phyloP scores from a whole-genome alignment of 2,888 invertebrate species.

The Diarsia dahlii region DNA sequence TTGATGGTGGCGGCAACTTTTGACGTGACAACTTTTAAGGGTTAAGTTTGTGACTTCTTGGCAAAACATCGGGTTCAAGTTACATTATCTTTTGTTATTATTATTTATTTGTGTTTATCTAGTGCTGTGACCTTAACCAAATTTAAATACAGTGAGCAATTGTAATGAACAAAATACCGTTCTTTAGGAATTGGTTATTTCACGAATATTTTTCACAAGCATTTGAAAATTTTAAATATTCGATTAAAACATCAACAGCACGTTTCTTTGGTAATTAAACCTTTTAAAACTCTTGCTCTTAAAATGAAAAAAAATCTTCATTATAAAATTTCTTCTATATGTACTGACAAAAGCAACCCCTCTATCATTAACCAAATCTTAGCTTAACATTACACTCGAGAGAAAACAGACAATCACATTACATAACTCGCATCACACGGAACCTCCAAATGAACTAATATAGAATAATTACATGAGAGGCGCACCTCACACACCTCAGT shows the following conservation, averaged over 20 bases:
- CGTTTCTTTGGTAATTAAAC: not conserved
- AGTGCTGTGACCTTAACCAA: not conserved
- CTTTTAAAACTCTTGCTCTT: not conserved
- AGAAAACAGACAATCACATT: conserved; percentile 41
- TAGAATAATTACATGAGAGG: conserved; percentile 50
- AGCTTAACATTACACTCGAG: not conserved
- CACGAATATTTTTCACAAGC: too few relatives aligned
- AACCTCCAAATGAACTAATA: conserved; percentile 55
- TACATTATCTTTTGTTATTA: not conserved
- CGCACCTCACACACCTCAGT: conserved; percentile 35
- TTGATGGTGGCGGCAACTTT: conserved; percentile 42
- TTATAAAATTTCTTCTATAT: not conserved
- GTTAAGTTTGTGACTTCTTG: conserved; percentile 21
- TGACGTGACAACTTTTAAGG: conserved; percentile 20
- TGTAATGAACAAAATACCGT: not conserved
- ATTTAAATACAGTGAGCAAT: not conserved
- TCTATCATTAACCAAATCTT: not conserved
- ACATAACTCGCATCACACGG: conserved; percentile 26
- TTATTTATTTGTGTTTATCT: not conserved
- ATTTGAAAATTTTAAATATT: not conserved
- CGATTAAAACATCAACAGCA: not conserved
- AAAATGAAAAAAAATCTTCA: too few relatives aligned
- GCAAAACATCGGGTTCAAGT: not conserved
- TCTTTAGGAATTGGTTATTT: not conserved
- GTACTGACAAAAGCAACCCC: not conserved